These are phyloP conservation scores for Selenia dentaria DNA, from an alignment of 2,888 invertebrate species.

Conservation along the genomic window DNA sequence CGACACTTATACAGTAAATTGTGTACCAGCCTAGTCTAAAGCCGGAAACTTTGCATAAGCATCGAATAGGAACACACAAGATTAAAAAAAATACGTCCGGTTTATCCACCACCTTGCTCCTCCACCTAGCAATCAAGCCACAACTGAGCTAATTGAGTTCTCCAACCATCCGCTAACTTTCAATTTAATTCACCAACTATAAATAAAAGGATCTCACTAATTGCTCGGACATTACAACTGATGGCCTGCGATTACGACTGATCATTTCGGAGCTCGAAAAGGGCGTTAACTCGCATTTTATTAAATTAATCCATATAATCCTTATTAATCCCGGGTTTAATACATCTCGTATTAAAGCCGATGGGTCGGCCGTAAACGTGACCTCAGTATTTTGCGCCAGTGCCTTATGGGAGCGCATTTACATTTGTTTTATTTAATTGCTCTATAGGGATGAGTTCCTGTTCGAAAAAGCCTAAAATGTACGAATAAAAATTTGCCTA, in stretches of 20 bases:
- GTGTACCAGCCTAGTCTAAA: too few species aligned
- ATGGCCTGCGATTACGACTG: slow-evolving; percentile 28
- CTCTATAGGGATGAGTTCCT: slow-evolving; percentile 18
- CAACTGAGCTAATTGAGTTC: slow-evolving; percentile 9
- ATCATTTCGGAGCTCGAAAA: slow-evolving; percentile 32
- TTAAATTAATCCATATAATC: slow-evolving; percentile 74
- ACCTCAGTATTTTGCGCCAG: slow-evolving; percentile 34
- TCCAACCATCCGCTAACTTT: slow-evolving; percentile 8
- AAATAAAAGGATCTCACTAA: slow-evolving; percentile 37
- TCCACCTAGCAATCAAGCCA: not conserved
- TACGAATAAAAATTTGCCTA: too few species aligned
- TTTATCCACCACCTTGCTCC: too few species aligned
- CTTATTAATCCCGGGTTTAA: slow-evolving; percentile 63
- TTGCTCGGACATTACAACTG: slow-evolving; percentile 32
- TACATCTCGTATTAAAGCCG: slow-evolving; percentile 56
- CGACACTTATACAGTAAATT: too few species aligned
- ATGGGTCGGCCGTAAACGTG: slow-evolving; percentile 58
- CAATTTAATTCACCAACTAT: slow-evolving; percentile 35
- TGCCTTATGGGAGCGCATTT: slow-evolving; percentile 15
- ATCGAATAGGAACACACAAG: too few species aligned
- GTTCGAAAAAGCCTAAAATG: not conserved
- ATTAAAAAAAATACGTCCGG: too few species aligned
- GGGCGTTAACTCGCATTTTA: slow-evolving; percentile 55
- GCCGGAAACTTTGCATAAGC: too few species aligned
- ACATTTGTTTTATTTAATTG: slow-evolving; percentile 36